These are phyloP conservation scores for Chymomyza fuscimana DNA, from an alignment of 2,888 invertebrate genomes.

Conservation along the genomic window DNA sequence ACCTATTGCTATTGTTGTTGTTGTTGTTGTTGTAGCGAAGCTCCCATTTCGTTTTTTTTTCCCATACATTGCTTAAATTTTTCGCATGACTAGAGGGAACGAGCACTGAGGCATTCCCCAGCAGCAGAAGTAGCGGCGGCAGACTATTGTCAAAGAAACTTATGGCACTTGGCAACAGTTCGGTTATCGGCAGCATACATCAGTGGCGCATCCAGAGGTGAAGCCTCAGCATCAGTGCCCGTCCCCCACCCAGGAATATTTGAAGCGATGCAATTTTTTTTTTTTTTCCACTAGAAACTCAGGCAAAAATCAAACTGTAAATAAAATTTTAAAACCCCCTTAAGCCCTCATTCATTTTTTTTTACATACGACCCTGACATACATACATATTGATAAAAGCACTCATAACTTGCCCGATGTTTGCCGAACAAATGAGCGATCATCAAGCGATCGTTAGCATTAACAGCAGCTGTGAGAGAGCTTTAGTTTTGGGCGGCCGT, in stretches of 20 bases:
- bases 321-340: no score
- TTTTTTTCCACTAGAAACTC: no score
- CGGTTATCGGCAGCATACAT: neutral
- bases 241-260: no score
- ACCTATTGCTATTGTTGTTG: neutral
- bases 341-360: no score
- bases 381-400: constrained; percentile 4
- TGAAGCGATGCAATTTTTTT: no score
- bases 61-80: constrained; percentile 42
- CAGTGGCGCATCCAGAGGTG: no score
- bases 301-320: no score
- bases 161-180: constrained; percentile 58
- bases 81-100: constrained; percentile 62
- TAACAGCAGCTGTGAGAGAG: constrained; percentile 14
- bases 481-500: neutral
- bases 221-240: no score
- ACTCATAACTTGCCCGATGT: neutral
- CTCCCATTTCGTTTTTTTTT: neutral
- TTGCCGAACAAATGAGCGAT: neutral
- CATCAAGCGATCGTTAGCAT: constrained; percentile 27
- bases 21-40: neutral
- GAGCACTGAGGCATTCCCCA: constrained; percentile 46
- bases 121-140: constrained; percentile 32
- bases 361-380: constrained; percentile 12
- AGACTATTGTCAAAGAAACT: constrained; percentile 12